Evolutionary conservation across 2,888 invertebrate species (phyloP).

Genomic region (Polyommatus icarus): DNA sequence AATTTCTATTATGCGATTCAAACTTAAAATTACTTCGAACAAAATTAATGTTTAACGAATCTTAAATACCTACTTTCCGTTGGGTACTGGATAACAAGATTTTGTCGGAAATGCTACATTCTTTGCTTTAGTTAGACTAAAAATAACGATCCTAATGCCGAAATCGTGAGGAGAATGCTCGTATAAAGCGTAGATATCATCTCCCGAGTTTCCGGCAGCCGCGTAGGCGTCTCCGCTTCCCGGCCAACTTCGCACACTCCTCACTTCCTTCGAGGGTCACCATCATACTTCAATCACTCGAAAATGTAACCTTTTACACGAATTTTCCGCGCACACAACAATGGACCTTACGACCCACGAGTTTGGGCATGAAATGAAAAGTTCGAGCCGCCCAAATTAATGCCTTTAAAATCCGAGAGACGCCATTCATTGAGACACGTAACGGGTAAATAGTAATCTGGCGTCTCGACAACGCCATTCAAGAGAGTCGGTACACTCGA

Average conservation of each 20-base stretch:
- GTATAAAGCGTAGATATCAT: constrained; percentile 63
- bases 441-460: constrained; percentile 77
- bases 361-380: neutral
- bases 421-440: constrained; percentile 77
- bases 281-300: constrained; percentile 57
- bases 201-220: constrained; percentile 66
- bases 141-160: constrained; percentile 72
- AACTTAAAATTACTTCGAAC: neutral
- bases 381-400: neutral
- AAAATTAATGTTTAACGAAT: neutral
- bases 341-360: constrained; percentile 28
- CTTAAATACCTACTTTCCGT: constrained; percentile 15
- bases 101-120: constrained; percentile 8
- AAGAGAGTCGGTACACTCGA: constrained; percentile 63
- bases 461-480: constrained; percentile 71
- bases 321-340: constrained; percentile 30
- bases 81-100: neutral
- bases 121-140: constrained; percentile 56
- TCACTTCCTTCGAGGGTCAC: constrained; percentile 58
- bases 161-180: constrained; percentile 68
- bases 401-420: constrained; percentile 53
- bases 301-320: constrained; percentile 37
- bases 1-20: neutral
- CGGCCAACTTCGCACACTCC: constrained; percentile 61
- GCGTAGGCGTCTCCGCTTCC: constrained; percentile 67